These are phyloP conservation scores for Falcunculus frontatus DNA, from an alignment of 2,113 vertebrate species.

Conservation along the genomic window DNA sequence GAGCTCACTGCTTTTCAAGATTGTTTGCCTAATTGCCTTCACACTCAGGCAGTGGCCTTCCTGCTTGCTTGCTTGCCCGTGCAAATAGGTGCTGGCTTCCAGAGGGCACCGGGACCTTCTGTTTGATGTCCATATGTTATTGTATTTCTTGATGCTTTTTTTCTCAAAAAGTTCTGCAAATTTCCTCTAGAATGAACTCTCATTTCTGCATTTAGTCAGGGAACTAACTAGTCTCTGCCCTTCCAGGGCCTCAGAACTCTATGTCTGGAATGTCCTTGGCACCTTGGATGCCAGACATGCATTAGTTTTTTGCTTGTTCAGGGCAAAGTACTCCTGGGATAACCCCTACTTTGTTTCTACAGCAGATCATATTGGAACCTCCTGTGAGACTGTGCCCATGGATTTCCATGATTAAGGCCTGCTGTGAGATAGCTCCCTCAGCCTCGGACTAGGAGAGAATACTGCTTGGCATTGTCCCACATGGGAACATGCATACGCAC, in stretches of 20 bases:
- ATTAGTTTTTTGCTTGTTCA: neutral
- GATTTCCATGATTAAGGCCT: neutral
- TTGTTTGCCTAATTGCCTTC: neutral
- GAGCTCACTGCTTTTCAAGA: neutral
- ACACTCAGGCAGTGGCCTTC: neutral
- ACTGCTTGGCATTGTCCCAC: neutral
- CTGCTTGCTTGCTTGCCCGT: neutral
- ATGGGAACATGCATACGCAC: fast-evolving
- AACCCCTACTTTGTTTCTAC: neutral
- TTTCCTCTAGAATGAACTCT: neutral
- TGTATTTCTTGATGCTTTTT: neutral
- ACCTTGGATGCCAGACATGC: neutral
- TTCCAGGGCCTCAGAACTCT: neutral
- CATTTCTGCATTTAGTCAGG: neutral
- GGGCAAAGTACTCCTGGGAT: neutral
- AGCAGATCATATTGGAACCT: neutral
- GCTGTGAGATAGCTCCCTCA: neutral
- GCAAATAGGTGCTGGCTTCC: neutral
- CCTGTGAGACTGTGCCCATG: fast-evolving
- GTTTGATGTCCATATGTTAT: neutral
- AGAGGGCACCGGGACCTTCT: neutral
- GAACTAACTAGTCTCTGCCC: neutral
- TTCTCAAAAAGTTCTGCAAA: neutral
- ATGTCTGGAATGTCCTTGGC: neutral
- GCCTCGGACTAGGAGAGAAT: neutral